Evolutionary conservation across 1,140 invertebrate genomes (phyloP), one percentile per base, ranked within the genome.

Genomic region (Conopomorpha cramerella): DNA sequence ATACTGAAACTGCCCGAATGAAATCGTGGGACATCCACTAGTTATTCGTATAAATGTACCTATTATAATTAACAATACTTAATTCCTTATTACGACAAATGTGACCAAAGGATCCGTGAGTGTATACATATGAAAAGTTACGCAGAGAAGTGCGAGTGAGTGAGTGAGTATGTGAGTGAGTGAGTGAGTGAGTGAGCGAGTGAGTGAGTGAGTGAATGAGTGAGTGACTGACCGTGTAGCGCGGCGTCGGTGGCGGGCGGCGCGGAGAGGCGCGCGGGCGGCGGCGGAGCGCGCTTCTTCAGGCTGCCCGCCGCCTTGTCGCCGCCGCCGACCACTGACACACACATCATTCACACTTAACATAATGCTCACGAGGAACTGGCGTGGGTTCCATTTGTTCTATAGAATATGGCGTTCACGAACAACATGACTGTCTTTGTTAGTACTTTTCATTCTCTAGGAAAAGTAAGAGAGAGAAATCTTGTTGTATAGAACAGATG

Each of bases 271-370:
- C 88, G 84, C 17, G 77, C 73, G 3, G 91, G 91, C 12, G 87
- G 77, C n/a, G 91, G 91, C 13, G 92, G 91, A 25, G 85, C 86
- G 26, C 91, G 84, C 65, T 95, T 95, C 67, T 92, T 93, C 46
- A 93, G 73, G 38, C 89, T 91, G 32, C 90, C 89, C n/a, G n/a
- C n/a, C n/a, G n/a, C n/a, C n/a, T n/a, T n/a, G n/a, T n/a, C n/a
- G n/a, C n/a, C n/a, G n/a, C n/a, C n/a, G n/a, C n/a, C n/a, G n/a
- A n/a, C n/a, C n/a, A n/a, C n/a, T n/a, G n/a, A n/a, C n/a, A n/a
- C n/a, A n/a, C n/a, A n/a, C n/a, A n/a, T n/a, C n/a, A n/a, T n/a
- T n/a, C n/a, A n/a, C n/a, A n/a, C n/a, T n/a, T n/a, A n/a, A n/a
- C n/a, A n/a, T n/a, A 47, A 89, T 84, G 62, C 88, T 90, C 19